Base-by-base conservation (phyloP, 2,113 vertebrate genomes). In the Cariama cristata region DNA sequence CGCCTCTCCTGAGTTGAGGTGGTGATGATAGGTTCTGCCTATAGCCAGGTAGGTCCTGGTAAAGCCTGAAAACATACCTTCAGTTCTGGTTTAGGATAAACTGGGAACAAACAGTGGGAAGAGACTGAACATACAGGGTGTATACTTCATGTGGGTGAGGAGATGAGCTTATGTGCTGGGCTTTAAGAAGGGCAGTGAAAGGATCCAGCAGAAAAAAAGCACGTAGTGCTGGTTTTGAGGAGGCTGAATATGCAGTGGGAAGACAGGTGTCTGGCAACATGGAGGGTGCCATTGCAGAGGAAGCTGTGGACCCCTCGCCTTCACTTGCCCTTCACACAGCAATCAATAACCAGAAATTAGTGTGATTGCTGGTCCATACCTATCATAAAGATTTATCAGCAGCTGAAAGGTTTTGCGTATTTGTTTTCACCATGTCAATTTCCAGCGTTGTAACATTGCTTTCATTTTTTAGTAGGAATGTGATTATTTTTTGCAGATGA, bases 41-140 rank as follows among this genome's bases (percentile, higher is more conserved):
- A 4, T 32, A 0, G 3, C 11, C 22, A 35, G 18, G 13, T 22
- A 56, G 17, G 28, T 60, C 30, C 58, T 82, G 26, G 7, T 66
- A 42, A 53, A 91, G 9, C 24, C 24, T 28, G 20, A 21, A 84
- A 55, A 44, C 6, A 20, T 45, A 4, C 11, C 6, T 93, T 85
- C 8, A 3, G 17, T 71, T 50, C 52, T 50, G 14, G 2, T 80
- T 80, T 49, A 44, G 49, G 18, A 45, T 56, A 68, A 72, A 55
- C 2, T 4, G 3, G 15, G 5, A 64, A 49, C 1, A 75, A 77
- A 53, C 1, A 2, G 22, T 4, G 7, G 7, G 44, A 44, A 75
- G 18, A 59, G 14, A 8, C 4, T 56, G 32, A 47, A 64, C 0
- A 1, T 33, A 11, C 0, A 35, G 6, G 1, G 1, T 47, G 9